Base-by-base conservation (phyloP, 2,888 invertebrate genomes). In the Leucania comma region DNA sequence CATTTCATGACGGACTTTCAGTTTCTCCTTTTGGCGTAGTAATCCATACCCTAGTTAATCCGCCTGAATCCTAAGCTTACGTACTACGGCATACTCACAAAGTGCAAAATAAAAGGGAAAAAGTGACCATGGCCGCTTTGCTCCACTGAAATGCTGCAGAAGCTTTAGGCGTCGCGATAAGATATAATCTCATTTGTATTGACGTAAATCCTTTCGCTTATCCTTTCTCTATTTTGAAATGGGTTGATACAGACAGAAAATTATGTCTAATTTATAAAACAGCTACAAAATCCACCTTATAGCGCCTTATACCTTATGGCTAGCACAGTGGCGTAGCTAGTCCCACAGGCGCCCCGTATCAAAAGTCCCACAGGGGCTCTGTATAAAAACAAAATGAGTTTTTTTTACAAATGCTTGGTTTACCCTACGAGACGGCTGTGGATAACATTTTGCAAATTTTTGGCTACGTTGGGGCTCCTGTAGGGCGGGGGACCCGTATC, bases 21-120 rank as follows among this genome's bases (percentile, higher is more conserved):
- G 14, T 42, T 17, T 22, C 17, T 6, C 24, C 1, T 64, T 61
- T 24, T 9, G 24, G 20, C 32, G n/a, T n/a, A n/a, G 17, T 17
- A 24, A n/a, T 50, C 20, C 20, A 4, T 14, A 24, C 24, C 6
- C 10, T 3, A 46, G 32, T 17, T 65, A 57, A 66, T 72, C 75
- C 20, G 3, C 42, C n/a, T 42, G 5, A 65, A 50, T 65, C 32
- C 48, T 42, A 20, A 57, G 38, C 38, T 56, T 57, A 66, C 32
- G n/a, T n/a, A n/a, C n/a, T 26, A 32, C 6, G 1, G 14, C 38
- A 14, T 14, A 42, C 3, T 56, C 48, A 64, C 12, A 20, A 22
- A 42, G 46, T 17, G 10, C 20, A 54, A 63, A 74, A 64, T 26
- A 0, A 54, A 74, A 46, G 22, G 3, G 46, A 71, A 63, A n/a